These are phyloP conservation scores for Lasioglossum marginatum DNA, from an alignment of 2,888 invertebrate genomes.

Conservation along the genomic window DNA sequence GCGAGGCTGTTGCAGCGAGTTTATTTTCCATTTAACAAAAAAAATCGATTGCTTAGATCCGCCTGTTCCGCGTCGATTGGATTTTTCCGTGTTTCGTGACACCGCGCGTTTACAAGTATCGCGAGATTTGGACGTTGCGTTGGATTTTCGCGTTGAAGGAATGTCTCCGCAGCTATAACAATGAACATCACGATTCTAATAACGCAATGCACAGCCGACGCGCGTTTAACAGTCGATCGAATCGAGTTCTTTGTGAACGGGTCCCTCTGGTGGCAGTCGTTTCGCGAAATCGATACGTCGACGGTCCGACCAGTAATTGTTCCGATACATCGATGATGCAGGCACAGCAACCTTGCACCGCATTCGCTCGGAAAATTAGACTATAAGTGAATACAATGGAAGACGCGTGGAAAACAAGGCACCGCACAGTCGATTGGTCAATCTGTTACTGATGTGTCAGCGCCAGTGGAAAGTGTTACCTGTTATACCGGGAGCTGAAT, in stretches of 20 bases:
- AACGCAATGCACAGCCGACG: constrained; percentile 23
- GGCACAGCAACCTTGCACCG: constrained; percentile 18
- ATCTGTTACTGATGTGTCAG: constrained; percentile 32
- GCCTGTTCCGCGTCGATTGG: neutral
- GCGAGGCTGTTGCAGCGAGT: neutral
- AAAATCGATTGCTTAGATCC: neutral
- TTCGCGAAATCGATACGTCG: constrained; percentile 22
- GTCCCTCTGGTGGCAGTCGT: constrained; percentile 32
- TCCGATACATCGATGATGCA: constrained; percentile 20
- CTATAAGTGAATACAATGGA: constrained; percentile 38
- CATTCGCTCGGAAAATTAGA: constrained; percentile 47
- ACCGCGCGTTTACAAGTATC: neutral
- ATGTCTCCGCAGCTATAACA: neutral
- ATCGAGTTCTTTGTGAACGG: constrained; percentile 45
- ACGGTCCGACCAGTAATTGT: constrained; percentile 49
- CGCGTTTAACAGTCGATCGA: constrained; percentile 43
- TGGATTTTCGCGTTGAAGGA: neutral
- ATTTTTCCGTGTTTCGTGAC: neutral
- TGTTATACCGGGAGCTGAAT: constrained; percentile 3
- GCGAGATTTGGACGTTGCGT: neutral
- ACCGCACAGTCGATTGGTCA: constrained; percentile 42
- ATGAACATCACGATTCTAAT: constrained; percentile 4
- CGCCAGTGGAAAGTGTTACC: constrained; percentile 18
- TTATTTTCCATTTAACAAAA: neutral
- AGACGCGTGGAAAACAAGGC: constrained; percentile 35